A percentile compares a stretch with the other conserved stretches of the same genome.
phyloP scores from a whole-genome alignment of 2,113 vertebrate genomes.

The Scophthalmus maximus region DNA sequence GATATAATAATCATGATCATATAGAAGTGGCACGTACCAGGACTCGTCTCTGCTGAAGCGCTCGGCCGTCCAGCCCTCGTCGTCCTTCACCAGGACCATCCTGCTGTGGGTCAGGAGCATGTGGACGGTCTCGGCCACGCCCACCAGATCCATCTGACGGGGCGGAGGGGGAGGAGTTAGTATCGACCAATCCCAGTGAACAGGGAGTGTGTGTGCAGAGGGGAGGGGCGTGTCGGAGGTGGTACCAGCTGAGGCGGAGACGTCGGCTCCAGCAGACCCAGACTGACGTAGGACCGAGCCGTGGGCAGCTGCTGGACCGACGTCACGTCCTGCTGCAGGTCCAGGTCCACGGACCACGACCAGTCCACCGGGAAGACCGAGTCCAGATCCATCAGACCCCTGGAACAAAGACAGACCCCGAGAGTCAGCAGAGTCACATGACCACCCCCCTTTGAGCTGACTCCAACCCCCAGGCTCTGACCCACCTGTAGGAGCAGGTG shows the following conservation, averaged over 20 bases:
- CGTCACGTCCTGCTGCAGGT: conserved; percentile 68
- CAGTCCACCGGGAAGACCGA: conserved; percentile 81
- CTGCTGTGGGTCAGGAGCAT: conserved; percentile 82
- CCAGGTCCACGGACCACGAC: conserved; percentile 86
- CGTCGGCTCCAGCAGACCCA: conserved; percentile 81
- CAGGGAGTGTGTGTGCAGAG: not conserved
- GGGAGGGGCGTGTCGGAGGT: not conserved
- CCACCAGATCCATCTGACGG: conserved; percentile 87
- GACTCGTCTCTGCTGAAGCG: conserved; percentile 12
- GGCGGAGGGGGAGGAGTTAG: not conserved
- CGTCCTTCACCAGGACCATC: conserved; percentile 78
- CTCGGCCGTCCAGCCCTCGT: conserved; percentile 80
- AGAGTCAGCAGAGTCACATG: not conserved
- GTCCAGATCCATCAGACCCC: not conserved
- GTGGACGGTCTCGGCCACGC: conserved; percentile 87
- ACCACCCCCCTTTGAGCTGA: not conserved
- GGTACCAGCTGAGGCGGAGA: conserved; percentile 85
- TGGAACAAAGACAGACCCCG: not conserved
- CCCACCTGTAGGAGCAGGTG: conserved; percentile 3
- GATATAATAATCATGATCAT: too few relatives aligned
- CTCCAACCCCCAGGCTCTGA: not conserved
- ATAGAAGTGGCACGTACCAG: too few relatives aligned
- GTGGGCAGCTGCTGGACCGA: conserved; percentile 78
- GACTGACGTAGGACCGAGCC: conserved; percentile 78
- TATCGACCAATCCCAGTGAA: not conserved